phyloP scores from a whole-genome alignment of 2,888 invertebrate species.

The Acanthopleura granulata region DNA sequence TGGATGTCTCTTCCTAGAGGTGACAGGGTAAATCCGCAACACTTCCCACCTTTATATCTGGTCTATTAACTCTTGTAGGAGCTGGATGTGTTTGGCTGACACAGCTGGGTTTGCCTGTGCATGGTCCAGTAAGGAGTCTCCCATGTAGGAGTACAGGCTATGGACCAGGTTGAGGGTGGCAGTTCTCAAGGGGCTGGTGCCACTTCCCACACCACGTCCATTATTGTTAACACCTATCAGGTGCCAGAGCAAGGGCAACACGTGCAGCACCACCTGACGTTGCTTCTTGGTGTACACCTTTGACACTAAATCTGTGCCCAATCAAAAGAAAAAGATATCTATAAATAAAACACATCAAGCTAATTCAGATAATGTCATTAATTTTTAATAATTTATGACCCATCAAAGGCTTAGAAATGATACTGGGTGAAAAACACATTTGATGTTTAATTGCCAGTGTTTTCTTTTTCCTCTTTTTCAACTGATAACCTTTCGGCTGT shows the following conservation, averaged over 20 bases:
- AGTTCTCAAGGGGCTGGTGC: constrained; percentile 48
- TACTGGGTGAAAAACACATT: too few relatives aligned
- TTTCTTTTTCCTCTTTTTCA: too few relatives aligned
- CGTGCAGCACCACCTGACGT: constrained; percentile 65
- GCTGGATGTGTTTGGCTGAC: constrained; percentile 54
- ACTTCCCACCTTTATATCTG: too few relatives aligned
- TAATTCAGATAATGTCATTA: not conserved
- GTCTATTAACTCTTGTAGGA: constrained; percentile 47
- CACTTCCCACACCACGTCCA: constrained; percentile 55
- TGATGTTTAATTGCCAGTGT: too few relatives aligned
- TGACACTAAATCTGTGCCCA: constrained; percentile 56
- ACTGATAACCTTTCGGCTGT: too few relatives aligned
- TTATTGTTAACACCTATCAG: constrained; percentile 56
- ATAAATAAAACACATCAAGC: not conserved
- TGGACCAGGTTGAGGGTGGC: constrained; percentile 52
- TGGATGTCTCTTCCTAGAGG: too few relatives aligned
- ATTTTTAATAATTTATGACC: not conserved
- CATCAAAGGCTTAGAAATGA: not conserved
- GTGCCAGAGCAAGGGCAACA: constrained; percentile 66
- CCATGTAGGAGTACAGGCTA: constrained; percentile 56
- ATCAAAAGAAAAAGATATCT: not conserved
- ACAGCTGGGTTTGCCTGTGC: constrained; percentile 48
- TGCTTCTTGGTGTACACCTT: constrained; percentile 62
- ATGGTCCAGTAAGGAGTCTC: constrained; percentile 50
- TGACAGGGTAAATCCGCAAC: too few relatives aligned